phyloP scores from a whole-genome alignment of 2,797 vertebrate genomes.

The Onychomys torridus region DNA sequence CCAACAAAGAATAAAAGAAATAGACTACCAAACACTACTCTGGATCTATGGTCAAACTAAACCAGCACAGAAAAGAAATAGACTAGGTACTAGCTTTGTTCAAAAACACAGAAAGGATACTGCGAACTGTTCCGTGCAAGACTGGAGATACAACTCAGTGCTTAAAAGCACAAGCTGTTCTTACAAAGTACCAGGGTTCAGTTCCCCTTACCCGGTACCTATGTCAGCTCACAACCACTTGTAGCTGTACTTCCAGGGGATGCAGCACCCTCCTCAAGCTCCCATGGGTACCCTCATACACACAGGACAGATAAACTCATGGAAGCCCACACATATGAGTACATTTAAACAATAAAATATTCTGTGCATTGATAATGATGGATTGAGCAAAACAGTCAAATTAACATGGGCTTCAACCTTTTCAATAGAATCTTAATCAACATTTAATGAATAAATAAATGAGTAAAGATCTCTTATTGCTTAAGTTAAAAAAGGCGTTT shows the following conservation, averaged over 20 bases:
- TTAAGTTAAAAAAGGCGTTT: conserved; percentile 13
- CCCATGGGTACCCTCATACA: too few relatives aligned
- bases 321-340: background rate
- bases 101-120: conserved; percentile 31
- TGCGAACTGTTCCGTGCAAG: conserved; percentile 8
- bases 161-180: background rate
- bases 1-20: background rate
- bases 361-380: background rate
- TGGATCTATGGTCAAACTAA: too few relatives aligned
- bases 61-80: background rate
- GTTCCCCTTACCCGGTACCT: background rate
- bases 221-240: background rate
- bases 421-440: background rate
- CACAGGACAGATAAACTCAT: background rate
- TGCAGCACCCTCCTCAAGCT: background rate
- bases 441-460: background rate
- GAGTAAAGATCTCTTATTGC: background rate
- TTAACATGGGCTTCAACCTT: background rate
- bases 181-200: background rate
- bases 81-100: background rate
- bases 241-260: background rate
- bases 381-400: background rate
- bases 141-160: background rate
- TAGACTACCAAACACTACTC: too few relatives aligned
- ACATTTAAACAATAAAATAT: conserved; percentile 24